A percentile compares a stretch with the other conserved stretches of the same genome.
phyloP scores from a whole-genome alignment of 1,140 invertebrate genomes.

The Drosophila pallidifrons region DNA sequence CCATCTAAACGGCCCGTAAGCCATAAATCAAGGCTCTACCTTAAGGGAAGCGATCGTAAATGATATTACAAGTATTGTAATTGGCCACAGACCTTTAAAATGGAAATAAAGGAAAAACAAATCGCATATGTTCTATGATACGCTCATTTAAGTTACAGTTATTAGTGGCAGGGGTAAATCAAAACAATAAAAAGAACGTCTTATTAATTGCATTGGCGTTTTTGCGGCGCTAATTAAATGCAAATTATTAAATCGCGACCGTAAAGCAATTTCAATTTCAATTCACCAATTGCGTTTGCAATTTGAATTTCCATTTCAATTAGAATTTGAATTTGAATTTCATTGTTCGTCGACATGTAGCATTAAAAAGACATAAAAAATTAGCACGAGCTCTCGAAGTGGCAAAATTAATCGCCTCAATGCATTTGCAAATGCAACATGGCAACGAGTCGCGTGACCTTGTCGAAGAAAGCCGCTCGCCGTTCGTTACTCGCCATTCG shows the following conservation, averaged over 20 bases:
- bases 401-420: conserved; percentile 49
- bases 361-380: conserved; percentile 39
- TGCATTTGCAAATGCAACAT: conserved; percentile 34
- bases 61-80: not conserved
- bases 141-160: conserved; percentile 14
- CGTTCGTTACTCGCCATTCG: not conserved
- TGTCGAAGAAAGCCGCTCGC: not conserved
- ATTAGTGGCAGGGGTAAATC: conserved; percentile 14
- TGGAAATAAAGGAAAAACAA: not conserved
- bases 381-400: conserved; percentile 16
- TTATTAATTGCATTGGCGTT: conserved; percentile 28
- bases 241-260: conserved; percentile 45
- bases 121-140: not conserved
- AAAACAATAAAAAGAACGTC: conserved; percentile 22
- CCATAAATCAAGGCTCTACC: not conserved
- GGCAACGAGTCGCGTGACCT: not conserved
- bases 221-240: conserved; percentile 59
- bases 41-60: not conserved
- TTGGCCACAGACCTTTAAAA: not conserved
- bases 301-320: conserved; percentile 8
- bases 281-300: conserved; percentile 9
- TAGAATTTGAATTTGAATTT: not conserved
- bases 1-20: not conserved
- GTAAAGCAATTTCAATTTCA: conserved; percentile 23
- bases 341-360: conserved; percentile 14